Base-by-base conservation (phyloP, 1,140 invertebrate species). In the Drosophila cardini region DNA sequence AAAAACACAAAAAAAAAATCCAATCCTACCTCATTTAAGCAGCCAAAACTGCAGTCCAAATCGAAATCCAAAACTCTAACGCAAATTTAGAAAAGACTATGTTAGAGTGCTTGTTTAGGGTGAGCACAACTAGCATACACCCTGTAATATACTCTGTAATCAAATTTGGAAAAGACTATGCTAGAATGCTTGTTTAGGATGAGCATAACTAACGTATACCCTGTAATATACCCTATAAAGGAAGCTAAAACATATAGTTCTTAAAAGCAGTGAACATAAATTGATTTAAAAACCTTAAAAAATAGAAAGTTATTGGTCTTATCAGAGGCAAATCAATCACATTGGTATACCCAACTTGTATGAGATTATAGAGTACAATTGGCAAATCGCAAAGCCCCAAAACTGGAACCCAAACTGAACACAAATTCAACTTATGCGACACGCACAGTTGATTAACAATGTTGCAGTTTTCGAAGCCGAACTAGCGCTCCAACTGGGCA, bases 361-460 rank as follows among this genome's bases (percentile, higher is more conserved):
- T 3, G 1, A 10, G 38, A 43, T n/a, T 6, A 1, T 18, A 48
- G 46, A 21, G 46, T 30, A n/a, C 11, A 45, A 45, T 18, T 18
- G 7, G 43, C 5, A 8, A 18, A n/a, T 18, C 18, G 6, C 32
- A 32, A 53, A 16, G 4, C 18, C 9, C 4, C n/a, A 52, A 40
- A 40, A 40, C 11, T 45, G n/a, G 7, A 13, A 11, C 4, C 18
- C 40, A 15, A 56, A 79, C 56, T 18, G 61, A 61, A 53, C 45
- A 57, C 73, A 70, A 85, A 77, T 80, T 60, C 78, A 81, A 81
- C 78, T 78, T 75, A 78, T 72, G 70, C 74, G 78, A 75, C 73
- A 81, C 70, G 71, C 75, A 86, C 75, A 87, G 83, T 87, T 86
- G 82, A 86, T 86, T 87, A 87, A 86, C 83, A 82, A 78, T 82